Percentiles rank a stretch among this genome's conserved stretches.
phyloP scores from a whole-genome alignment of 1,140 invertebrate genomes.

The Gryllus bimaculatus region DNA sequence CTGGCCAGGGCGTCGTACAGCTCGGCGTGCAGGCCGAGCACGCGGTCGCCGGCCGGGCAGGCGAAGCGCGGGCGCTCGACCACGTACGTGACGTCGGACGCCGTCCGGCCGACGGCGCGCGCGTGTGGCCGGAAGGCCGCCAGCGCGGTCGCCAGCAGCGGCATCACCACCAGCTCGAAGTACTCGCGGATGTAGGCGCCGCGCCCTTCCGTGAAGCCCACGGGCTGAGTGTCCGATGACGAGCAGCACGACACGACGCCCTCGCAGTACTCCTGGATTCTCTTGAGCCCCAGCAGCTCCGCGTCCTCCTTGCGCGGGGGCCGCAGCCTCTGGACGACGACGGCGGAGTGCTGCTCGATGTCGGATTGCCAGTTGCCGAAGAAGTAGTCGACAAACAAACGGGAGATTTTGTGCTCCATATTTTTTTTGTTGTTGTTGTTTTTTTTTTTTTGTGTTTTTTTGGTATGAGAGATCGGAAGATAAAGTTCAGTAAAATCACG shows the following conservation, averaged over 20 bases:
- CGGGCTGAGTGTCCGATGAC: background rate
- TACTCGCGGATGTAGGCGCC: background rate
- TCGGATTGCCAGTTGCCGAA: background rate
- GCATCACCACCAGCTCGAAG: background rate
- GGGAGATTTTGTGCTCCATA: background rate
- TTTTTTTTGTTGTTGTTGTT: too few relatives aligned
- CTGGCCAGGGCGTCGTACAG: background rate
- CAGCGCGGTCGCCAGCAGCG: background rate
- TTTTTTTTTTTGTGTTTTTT: background rate
- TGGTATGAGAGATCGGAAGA: background rate
- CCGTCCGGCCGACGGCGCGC: background rate
- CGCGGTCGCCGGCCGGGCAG: background rate
- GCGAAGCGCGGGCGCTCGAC: background rate
- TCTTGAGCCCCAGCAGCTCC: background rate
- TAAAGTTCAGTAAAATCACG: background rate
- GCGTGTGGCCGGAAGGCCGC: background rate
- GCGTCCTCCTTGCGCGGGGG: background rate
- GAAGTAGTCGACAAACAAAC: background rate
- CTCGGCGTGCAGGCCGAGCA: background rate
- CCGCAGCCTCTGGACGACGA: background rate
- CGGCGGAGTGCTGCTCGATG: background rate
- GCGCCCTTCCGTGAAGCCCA: background rate
- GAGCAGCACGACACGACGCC: too few relatives aligned
- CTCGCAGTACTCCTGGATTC: background rate
- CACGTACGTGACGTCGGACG: background rate